phyloP scores from a whole-genome alignment of 2,797 vertebrate species.

The Malacoctenus gilli region DNA sequence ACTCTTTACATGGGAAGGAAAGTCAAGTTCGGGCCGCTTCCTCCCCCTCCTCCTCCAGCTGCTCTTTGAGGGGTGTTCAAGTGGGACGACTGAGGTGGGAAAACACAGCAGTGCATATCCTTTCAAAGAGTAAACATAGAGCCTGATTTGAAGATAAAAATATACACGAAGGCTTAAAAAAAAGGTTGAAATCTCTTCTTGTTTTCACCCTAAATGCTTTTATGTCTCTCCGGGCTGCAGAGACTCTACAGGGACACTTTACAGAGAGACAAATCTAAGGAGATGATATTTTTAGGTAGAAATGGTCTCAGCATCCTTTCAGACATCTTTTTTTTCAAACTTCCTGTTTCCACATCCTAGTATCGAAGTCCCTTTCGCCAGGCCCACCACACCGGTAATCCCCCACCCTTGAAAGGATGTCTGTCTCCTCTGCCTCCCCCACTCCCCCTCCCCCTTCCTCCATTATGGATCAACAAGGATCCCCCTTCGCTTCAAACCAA shows the following conservation, averaged over 20 bases:
- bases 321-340: no score
- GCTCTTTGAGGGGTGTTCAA: no score
- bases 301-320: neutral
- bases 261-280: no score
- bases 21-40: no score
- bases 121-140: neutral
- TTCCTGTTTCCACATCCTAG: neutral
- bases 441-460: neutral
- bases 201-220: neutral
- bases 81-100: neutral
- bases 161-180: neutral
- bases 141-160: neutral
- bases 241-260: no score
- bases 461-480: constrained; percentile 21
- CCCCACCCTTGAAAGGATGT: constrained; percentile 1
- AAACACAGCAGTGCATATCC: neutral
- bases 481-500: constrained; percentile 10
- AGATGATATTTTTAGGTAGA: no score
- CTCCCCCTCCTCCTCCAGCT: no score
- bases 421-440: neutral
- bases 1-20: neutral
- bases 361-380: constrained; percentile 1
- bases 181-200: neutral
- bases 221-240: no score
- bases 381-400: constrained; percentile 11